Evolutionary conservation across 1,140 invertebrate genomes (phyloP).

Genomic region (Drosophila mojavensis): DNA sequence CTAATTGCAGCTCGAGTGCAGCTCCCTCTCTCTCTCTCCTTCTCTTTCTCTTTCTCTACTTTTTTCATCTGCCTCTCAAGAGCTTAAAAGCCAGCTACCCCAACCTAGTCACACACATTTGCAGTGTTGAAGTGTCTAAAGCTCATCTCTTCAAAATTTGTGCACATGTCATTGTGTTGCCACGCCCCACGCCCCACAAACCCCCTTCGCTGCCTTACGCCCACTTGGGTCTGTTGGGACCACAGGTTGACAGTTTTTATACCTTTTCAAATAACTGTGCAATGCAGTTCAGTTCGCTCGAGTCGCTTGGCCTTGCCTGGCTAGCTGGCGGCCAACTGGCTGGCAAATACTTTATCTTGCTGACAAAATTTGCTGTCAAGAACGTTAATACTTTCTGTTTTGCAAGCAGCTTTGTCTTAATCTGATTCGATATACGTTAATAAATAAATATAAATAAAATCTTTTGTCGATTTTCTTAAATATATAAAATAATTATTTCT

Average conservation of each 20-base stretch:
- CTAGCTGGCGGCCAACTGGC: background rate
- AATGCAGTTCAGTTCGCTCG: background rate
- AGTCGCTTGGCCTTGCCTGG: too few species aligned
- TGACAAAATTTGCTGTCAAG: background rate
- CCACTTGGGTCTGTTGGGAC: background rate
- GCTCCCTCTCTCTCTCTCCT: background rate
- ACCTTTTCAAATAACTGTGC: background rate
- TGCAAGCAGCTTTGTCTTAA: background rate
- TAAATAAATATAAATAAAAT: background rate
- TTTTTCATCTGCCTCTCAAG: slow-evolving; percentile 47
- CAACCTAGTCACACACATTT: background rate
- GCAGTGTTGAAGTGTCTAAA: slow-evolving; percentile 14
- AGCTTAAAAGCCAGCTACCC: slow-evolving; percentile 60
- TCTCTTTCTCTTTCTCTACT: background rate
- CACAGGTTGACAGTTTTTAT: slow-evolving; percentile 16
- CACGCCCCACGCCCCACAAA: background rate
- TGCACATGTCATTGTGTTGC: slow-evolving; percentile 37
- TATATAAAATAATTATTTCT: background rate
- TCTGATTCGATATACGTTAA: background rate
- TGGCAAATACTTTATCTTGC: slow-evolving; percentile 6
- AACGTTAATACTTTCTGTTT: background rate
- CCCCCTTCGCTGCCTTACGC: background rate
- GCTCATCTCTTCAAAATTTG: slow-evolving; percentile 52
- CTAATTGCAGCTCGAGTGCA: slow-evolving; percentile 65
- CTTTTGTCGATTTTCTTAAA: background rate